Conservation (phyloP, 2,888 invertebrate species). For the Venustoraphidia nigricollis region DNA sequence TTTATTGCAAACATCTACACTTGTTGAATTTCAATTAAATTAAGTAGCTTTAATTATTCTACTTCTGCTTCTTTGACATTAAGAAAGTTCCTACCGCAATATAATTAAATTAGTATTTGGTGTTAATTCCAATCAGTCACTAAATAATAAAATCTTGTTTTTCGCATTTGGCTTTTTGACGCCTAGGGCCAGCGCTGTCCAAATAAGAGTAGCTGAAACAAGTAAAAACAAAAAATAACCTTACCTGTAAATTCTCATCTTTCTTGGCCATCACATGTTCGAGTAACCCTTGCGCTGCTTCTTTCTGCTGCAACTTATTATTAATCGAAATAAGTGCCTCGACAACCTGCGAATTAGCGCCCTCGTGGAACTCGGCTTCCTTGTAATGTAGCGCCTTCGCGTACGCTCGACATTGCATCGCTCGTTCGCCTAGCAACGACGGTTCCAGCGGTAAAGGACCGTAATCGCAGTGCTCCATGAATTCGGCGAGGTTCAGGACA, state of each 20-base stretch:
- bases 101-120: too few relatives aligned
- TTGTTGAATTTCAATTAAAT: too few relatives aligned
- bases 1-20: too few relatives aligned
- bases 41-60: too few relatives aligned
- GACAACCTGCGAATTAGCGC: constrained; percentile 71
- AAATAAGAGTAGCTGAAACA: background rate
- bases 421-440: constrained; percentile 76
- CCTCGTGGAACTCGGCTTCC: constrained; percentile 85
- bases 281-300: constrained; percentile 88
- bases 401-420: constrained; percentile 82
- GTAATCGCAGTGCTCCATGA: constrained; percentile 98
- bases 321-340: constrained; percentile 93
- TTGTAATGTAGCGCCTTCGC: constrained; percentile 77
- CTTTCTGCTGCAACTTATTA: constrained; percentile 95
- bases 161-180: too few relatives aligned
- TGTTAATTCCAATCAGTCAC: too few relatives aligned
- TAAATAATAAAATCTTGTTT: too few relatives aligned
- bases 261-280: constrained; percentile 78
- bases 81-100: too few relatives aligned
- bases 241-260: constrained; percentile 38
- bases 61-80: too few relatives aligned
- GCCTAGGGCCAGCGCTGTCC: too few relatives aligned
- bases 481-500: constrained; percentile 92
- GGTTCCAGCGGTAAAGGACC: constrained; percentile 85
- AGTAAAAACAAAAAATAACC: constrained; percentile 18